These are phyloP conservation scores for Epistrophella euchroma DNA, from an alignment of 2,888 invertebrate species.

Conservation along the genomic window DNA sequence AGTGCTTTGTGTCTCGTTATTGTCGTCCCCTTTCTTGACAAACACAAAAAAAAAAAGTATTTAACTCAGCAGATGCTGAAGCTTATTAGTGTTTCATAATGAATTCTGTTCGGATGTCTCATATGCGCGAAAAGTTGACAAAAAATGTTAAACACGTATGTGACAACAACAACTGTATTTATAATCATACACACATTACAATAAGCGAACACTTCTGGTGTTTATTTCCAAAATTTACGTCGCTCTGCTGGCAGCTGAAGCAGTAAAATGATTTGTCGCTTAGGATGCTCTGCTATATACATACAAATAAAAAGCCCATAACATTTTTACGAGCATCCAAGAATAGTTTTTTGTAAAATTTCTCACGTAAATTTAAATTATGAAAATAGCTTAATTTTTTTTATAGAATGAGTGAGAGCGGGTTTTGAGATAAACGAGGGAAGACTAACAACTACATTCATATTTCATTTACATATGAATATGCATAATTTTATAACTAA, in stretches of 20 bases:
- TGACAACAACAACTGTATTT: not conserved
- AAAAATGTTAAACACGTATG: conserved; percentile 38
- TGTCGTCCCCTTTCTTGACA: conserved; percentile 7
- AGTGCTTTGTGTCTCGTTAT: not conserved
- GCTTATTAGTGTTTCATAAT: conserved; percentile 66
- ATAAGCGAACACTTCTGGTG: conserved; percentile 42
- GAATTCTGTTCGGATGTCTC: conserved; percentile 49
- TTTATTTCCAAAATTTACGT: conserved; percentile 35
- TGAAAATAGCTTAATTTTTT: conserved; percentile 20
- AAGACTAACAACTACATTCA: not conserved
- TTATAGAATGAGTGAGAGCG: not conserved
- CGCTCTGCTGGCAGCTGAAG: not conserved
- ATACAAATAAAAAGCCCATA: conserved; percentile 15
- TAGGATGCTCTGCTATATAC: not conserved
- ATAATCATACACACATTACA: not conserved
- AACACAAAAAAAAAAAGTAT: conserved; percentile 17
- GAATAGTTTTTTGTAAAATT: conserved; percentile 32
- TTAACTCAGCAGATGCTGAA: conserved; percentile 58
- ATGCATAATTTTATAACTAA: no score
- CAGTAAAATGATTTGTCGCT: not conserved
- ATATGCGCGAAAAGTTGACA: conserved; percentile 30
- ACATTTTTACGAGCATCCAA: conserved; percentile 23
- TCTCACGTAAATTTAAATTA: conserved; percentile 57
- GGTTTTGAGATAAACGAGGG: not conserved
- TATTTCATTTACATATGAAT: no score